phyloP scores from a whole-genome alignment of 1,140 invertebrate genomes.

The Drosophila malerkotliana region DNA sequence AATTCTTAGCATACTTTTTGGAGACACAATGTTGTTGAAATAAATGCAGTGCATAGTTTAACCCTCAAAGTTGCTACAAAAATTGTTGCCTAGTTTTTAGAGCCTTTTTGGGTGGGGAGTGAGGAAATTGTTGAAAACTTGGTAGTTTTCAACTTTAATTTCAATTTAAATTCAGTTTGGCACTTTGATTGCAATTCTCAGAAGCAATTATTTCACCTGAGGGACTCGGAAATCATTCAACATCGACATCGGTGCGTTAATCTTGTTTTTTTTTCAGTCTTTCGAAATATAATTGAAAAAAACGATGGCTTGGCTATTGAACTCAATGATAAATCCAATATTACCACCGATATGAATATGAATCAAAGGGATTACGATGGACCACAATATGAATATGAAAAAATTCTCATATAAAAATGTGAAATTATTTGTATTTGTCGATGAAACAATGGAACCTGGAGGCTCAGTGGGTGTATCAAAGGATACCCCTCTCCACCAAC shows the following conservation, averaged over 20 bases:
- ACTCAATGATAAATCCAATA: not conserved
- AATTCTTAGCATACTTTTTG: too few relatives aligned
- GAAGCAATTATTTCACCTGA: not conserved
- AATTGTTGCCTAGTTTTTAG: too few relatives aligned
- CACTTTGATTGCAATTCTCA: not conserved
- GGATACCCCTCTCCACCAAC: not conserved
- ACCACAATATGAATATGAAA: too few relatives aligned
- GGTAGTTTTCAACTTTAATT: not conserved
- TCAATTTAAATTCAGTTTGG: not conserved
- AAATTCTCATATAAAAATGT: not conserved
- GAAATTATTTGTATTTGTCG: conserved; percentile 6
- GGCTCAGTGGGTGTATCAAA: conserved; percentile 5
- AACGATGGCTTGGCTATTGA: not conserved
- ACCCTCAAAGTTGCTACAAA: too few relatives aligned
- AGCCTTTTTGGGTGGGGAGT: too few relatives aligned
- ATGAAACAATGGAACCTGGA: not conserved
- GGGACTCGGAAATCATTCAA: not conserved
- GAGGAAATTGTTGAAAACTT: not conserved
- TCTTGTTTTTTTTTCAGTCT: not conserved
- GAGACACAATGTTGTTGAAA: not conserved
- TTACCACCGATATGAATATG: not conserved
- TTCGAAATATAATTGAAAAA: too few relatives aligned
- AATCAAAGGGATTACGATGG: conserved; percentile 3
- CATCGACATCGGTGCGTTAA: not conserved
- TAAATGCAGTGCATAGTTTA: too few relatives aligned